A percentile compares a stretch with the other conserved stretches of the same genome.
phyloP scores from a whole-genome alignment of 2,113 vertebrate species.

The Dromas ardeola region DNA sequence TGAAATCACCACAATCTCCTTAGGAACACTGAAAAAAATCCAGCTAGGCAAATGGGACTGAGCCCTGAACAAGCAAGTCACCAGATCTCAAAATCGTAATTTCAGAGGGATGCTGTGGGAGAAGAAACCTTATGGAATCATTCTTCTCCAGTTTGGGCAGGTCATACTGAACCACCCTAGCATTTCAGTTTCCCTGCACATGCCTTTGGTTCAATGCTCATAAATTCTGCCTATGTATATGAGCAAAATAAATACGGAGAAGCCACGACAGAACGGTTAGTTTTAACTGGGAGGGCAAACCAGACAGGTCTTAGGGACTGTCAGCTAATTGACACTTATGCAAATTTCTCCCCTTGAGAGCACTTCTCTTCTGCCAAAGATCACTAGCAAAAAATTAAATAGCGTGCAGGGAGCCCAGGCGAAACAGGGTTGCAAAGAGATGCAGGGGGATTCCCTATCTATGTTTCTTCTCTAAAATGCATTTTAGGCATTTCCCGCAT shows the following conservation, averaged over 20 bases:
- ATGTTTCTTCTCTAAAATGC: not conserved
- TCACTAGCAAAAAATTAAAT: not conserved
- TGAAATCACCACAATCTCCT: not conserved
- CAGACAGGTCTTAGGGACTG: not conserved
- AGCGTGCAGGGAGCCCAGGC: not conserved
- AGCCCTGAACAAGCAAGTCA: not conserved
- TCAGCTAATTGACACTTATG: not conserved
- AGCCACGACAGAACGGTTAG: not conserved
- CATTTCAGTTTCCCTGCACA: not conserved
- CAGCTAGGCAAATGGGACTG: slow-evolving; percentile 12
- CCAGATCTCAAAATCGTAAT: slow-evolving; percentile 34
- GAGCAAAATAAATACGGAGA: not conserved
- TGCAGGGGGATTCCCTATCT: not conserved
- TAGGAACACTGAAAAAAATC: slow-evolving; percentile 20
- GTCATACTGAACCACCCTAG: not conserved
- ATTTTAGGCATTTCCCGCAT: not conserved
- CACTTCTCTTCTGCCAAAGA: not conserved
- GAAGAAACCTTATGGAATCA: not conserved
- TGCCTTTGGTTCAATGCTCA: not conserved
- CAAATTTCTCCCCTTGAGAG: not conserved
- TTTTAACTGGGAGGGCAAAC: not conserved
- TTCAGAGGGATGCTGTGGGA: slow-evolving; percentile 7
- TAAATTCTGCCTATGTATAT: not conserved
- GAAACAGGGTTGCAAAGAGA: not conserved
- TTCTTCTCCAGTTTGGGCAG: not conserved